Evolutionary conservation across 2,888 invertebrate genomes (phyloP).

Genomic region (Oligia fasciuncula): DNA sequence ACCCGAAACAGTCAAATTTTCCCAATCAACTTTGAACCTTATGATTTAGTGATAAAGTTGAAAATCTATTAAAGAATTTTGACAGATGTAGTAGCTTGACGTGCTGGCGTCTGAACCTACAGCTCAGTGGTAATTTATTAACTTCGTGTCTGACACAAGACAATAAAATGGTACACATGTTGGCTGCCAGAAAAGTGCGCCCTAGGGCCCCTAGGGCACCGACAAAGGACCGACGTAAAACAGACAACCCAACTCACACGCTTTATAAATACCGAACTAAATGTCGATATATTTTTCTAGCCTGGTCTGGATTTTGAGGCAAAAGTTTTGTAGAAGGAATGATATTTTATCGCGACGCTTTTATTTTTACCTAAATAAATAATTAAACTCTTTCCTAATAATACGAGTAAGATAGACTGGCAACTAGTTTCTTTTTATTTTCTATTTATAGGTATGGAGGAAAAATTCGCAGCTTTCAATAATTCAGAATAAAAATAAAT

Average conservation of each 20-base stretch:
- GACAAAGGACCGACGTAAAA: conserved; percentile 35
- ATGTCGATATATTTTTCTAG: conserved; percentile 27
- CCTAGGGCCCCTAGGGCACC: conserved; percentile 53
- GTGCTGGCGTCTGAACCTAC: neutral
- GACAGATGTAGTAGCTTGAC: no score
- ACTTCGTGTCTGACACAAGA: conserved; percentile 57
- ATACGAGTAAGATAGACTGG: neutral
- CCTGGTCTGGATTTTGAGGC: neutral
- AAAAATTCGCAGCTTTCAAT: conserved; percentile 28
- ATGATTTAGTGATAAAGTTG: no score
- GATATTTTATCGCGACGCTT: neutral
- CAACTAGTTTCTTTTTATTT: conserved; percentile 1
- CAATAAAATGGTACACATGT: conserved; percentile 61
- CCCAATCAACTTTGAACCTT: no score
- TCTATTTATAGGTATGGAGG: neutral
- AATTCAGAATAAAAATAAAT: conserved; percentile 19
- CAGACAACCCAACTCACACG: conserved; percentile 50
- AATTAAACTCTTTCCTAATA: neutral
- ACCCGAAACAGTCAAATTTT: no score
- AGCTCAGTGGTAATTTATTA: conserved; percentile 61
- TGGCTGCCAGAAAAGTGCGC: conserved; percentile 39
- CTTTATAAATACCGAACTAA: conserved; percentile 42
- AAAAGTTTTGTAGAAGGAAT: neutral
- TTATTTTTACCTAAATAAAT: neutral
- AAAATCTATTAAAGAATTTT: no score